Evolutionary conservation across 2,113 vertebrate genomes (phyloP).

Genomic region (Condylura cristata): DNA sequence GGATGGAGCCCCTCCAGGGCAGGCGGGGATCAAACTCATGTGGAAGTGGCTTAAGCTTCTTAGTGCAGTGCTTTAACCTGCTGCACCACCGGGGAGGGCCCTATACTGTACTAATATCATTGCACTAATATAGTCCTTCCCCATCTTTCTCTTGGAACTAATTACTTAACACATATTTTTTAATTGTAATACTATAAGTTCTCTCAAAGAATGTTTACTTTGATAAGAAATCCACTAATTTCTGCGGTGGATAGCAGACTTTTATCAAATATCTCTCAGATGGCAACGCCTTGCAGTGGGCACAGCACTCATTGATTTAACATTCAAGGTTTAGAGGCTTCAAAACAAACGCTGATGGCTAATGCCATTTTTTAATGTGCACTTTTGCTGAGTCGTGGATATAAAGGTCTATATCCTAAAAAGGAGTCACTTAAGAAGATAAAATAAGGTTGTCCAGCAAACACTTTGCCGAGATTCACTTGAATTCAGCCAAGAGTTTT

Average conservation of each 20-base stretch:
- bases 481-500: constrained; percentile 9
- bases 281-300: not conserved
- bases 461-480: not conserved
- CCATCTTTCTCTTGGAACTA: not conserved
- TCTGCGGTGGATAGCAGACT: not conserved
- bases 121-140: not conserved
- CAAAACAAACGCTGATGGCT: not conserved
- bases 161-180: not conserved
- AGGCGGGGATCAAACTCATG: too few species aligned
- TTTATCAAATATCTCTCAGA: not conserved
- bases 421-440: not conserved
- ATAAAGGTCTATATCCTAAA: not conserved
- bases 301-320: not conserved
- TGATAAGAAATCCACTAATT: not conserved
- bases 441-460: not conserved
- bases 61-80: too few species aligned
- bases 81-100: too few species aligned
- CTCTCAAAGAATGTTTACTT: not conserved
- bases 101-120: too few species aligned
- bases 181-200: not conserved
- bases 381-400: not conserved
- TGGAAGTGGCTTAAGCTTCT: too few species aligned
- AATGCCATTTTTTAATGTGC: not conserved
- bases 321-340: not conserved
- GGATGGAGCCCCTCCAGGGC: too few species aligned